Conservation (phyloP, 1,140 invertebrate genomes). For the Rhynchophorus ferrugineus region DNA sequence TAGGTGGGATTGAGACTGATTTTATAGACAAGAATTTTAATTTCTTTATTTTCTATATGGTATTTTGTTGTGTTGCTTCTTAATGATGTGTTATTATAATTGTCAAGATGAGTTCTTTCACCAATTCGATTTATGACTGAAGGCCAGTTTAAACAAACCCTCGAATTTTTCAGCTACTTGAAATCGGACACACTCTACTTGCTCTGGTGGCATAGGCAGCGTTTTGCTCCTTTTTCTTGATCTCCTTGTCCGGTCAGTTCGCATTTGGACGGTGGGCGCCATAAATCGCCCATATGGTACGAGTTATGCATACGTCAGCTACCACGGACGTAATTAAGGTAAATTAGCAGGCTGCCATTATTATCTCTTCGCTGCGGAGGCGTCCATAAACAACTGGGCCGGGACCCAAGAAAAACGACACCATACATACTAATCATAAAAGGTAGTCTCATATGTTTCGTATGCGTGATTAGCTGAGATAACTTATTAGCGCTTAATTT, state of each 20-base stretch:
- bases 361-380: slow-evolving; percentile 20
- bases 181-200: no score
- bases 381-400: slow-evolving; percentile 14
- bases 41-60: no score
- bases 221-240: background rate
- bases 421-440: slow-evolving; percentile 21
- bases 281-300: slow-evolving; percentile 24
- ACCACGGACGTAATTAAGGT: slow-evolving; percentile 23
- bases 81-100: no score
- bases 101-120: no score
- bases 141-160: no score
- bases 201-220: no score
- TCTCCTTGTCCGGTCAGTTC: background rate
- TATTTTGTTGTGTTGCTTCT: no score
- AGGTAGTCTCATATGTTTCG: background rate
- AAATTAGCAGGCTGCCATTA: slow-evolving; percentile 22
- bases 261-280: background rate
- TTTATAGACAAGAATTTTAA: no score
- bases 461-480: slow-evolving; percentile 15
- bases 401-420: slow-evolving; percentile 19
- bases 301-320: slow-evolving; percentile 20
- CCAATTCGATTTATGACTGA: no score
- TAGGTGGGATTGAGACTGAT: no score
- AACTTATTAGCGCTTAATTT: slow-evolving; percentile 13
- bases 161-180: no score